Base-by-base conservation (phyloP, 2,888 invertebrate species). In the Villa cingulata region DNA sequence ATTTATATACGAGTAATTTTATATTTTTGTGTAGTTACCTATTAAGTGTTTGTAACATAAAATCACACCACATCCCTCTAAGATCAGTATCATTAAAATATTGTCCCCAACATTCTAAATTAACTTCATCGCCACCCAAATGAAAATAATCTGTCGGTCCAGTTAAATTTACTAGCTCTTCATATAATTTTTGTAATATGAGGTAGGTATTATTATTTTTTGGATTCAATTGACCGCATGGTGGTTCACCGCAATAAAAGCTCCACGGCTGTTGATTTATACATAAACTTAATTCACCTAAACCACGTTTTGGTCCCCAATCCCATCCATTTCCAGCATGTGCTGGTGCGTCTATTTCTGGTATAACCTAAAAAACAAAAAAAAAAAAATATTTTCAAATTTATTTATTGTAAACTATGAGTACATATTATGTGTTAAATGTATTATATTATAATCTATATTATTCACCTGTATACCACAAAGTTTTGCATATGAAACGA, bases 321-420 rank as follows among this genome's bases (percentile, higher is more conserved):
- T 80, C 78, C 87, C 87, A 89, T 1, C 88, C 88, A 55, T 85
- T 83, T 4, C 88, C 87, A 3, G 86, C 86, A 66, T 91, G 90
- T 5, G 88, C 89, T 1, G 94, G 94, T 14, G 88, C 83, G 68
- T 92, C 92, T 48, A 92, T 81, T 70, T 95, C 95, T 1, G 92
- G 77, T 45, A 95, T 68, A 14, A 92, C 81, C 50, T 89, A 73
- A 44, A 88, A 77, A 1, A 46, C 12, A 32, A 32, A 12, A 12
- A 12, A 32, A 32, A 27, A 1, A 1, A 27, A 9, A 9, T 6
- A 27, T 9, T 27, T 32, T 32, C 29, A 3, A 12, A 12, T 32
- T 5, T 12, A 32, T 12, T 32, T 32, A 12, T 12, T n/a, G n/a
- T n/a, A n/a, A n/a, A n/a, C n/a, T 29, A 29, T 9, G 29, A 9